Conservation (phyloP, 2,113 vertebrate genomes). For the Riparia riparia region DNA sequence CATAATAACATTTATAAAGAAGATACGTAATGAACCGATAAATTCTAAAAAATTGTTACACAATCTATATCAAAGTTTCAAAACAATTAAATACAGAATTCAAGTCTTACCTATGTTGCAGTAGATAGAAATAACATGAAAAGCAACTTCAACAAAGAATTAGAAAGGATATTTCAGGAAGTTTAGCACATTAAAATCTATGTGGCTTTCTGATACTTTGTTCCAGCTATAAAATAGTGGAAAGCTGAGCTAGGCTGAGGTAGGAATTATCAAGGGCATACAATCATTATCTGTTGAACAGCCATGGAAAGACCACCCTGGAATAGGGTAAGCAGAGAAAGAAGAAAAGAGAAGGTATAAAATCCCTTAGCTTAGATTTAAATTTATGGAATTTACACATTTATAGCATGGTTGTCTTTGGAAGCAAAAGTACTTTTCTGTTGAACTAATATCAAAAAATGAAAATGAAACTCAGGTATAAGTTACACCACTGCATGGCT, state of each 20-base stretch:
- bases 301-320: not conserved
- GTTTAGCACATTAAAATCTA: not conserved
- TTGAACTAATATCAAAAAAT: not conserved
- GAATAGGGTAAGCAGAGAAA: not conserved
- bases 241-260: not conserved
- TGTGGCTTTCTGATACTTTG: not conserved
- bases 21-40: not conserved
- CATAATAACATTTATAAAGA: not conserved
- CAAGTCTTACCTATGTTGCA: not conserved
- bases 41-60: not conserved
- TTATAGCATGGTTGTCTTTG: not conserved
- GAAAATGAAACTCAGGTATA: conserved; percentile 50
- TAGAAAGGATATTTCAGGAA: not conserved
- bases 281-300: not conserved
- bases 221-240: not conserved
- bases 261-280: not conserved
- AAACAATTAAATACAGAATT: not conserved
- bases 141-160: not conserved
- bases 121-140: not conserved
- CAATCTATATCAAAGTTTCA: not conserved
- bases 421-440: not conserved
- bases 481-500: conserved; percentile 54
- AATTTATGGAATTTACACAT: not conserved
- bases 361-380: too few relatives aligned
- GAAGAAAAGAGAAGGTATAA: not conserved